Percentiles rank a stretch among this genome's conserved stretches.
Evolutionary conservation across 2,888 invertebrate genomes (phyloP).

Genomic region (Agonopterix arenella): DNA sequence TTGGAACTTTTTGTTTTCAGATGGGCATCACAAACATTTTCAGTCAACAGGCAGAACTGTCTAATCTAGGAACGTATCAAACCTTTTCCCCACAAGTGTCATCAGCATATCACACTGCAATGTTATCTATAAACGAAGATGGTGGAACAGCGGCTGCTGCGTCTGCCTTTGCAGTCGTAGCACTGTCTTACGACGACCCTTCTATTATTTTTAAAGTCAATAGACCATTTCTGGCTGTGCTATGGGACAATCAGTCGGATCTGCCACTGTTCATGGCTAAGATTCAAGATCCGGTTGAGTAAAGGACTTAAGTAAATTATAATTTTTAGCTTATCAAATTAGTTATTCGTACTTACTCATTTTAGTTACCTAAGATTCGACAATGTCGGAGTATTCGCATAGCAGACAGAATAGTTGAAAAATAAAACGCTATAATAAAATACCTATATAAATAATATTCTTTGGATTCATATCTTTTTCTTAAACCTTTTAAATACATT

Average conservation of each 20-base stretch:
- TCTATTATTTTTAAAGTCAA: conserved; percentile 48
- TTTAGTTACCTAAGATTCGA: too few species aligned
- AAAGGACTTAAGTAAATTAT: conserved; percentile 4
- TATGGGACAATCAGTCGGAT: conserved; percentile 60
- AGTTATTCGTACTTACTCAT: conserved; percentile 8
- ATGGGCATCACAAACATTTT: conserved; percentile 66
- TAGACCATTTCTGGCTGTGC: conserved; percentile 66
- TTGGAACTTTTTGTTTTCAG: conserved; percentile 32
- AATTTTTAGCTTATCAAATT: too few species aligned
- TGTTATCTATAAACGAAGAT: conserved; percentile 69
- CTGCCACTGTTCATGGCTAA: conserved; percentile 70
- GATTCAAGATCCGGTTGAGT: conserved; percentile 55
- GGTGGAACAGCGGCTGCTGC: conserved; percentile 69
- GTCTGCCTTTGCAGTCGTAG: conserved; percentile 58
- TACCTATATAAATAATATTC: too few species aligned
- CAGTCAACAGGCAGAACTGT: conserved; percentile 43
- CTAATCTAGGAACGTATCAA: conserved; percentile 37
- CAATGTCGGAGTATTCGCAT: too few species aligned
- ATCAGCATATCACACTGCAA: conserved; percentile 66
- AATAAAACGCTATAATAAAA: too few species aligned
- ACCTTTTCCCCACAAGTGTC: conserved; percentile 46
- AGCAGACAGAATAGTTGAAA: too few species aligned
- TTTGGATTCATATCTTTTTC: conserved; percentile 19
- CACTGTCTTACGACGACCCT: conserved; percentile 60
- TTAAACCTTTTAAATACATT: conserved; percentile 47